Percentiles rank a stretch among this genome's conserved stretches.
phyloP scores from a whole-genome alignment of 2,888 invertebrate genomes.

The Eupithecia centaureata region DNA sequence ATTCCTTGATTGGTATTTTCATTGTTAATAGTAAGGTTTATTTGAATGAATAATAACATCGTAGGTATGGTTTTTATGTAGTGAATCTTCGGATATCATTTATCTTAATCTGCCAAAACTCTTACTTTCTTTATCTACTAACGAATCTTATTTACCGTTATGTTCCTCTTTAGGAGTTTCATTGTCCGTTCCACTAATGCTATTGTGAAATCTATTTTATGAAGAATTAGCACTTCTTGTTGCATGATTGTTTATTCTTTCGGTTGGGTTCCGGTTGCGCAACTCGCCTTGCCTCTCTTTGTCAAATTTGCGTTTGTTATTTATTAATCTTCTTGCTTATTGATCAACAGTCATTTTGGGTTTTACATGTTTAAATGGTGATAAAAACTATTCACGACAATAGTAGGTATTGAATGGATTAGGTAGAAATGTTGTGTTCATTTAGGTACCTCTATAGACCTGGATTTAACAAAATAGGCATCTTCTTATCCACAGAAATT shows the following conservation, averaged over 20 bases:
- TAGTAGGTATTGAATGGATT: too few relatives aligned
- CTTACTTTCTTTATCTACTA: constrained; percentile 75
- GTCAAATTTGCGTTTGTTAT: constrained; percentile 12
- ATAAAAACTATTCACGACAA: too few relatives aligned
- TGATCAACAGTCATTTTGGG: neutral
- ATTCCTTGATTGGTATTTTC: too few relatives aligned
- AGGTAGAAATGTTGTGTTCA: too few relatives aligned
- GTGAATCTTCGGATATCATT: constrained; percentile 9
- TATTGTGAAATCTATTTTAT: constrained; percentile 57
- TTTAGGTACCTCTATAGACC: too few relatives aligned
- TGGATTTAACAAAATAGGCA: too few relatives aligned
- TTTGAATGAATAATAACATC: neutral
- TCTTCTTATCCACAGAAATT: too few relatives aligned
- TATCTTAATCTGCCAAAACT: constrained; percentile 48
- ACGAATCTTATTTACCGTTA: constrained; percentile 66
- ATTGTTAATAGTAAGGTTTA: too few relatives aligned
- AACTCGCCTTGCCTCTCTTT: constrained; percentile 40
- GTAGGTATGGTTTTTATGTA: neutral
- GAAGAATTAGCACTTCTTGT: constrained; percentile 59
- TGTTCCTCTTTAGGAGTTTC: constrained; percentile 53
- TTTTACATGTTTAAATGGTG: too few relatives aligned
- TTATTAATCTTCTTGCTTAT: constrained; percentile 6
- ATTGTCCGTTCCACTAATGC: constrained; percentile 60
- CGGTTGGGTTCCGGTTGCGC: constrained; percentile 45
- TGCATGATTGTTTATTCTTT: constrained; percentile 50